These are phyloP conservation scores for Drosophila koepferae DNA, from an alignment of 2,888 invertebrate genomes.

Conservation along the genomic window DNA sequence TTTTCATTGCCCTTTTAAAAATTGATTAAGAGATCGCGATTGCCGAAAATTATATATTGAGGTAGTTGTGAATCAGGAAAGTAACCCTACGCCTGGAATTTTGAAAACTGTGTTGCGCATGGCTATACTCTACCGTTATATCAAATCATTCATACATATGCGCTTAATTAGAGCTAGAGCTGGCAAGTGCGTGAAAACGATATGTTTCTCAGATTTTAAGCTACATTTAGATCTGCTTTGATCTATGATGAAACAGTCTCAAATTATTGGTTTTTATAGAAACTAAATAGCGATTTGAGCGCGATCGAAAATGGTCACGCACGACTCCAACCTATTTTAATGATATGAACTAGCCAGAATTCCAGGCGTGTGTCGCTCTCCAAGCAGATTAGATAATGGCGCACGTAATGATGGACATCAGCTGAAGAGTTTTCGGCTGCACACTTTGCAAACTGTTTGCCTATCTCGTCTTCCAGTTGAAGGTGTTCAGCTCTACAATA, in stretches of 20 bases:
- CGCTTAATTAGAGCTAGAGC: no score
- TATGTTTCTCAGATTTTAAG: no score
- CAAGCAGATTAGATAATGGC: conserved; percentile 43
- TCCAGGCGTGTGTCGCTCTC: conserved; percentile 27
- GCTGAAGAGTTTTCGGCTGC: conserved; percentile 20
- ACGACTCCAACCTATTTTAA: background rate
- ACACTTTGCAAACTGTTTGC: conserved; percentile 7
- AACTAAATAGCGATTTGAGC: background rate
- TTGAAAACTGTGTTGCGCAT: background rate
- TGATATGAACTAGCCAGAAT: conserved; percentile 20
- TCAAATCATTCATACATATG: background rate
- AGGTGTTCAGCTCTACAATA: background rate
- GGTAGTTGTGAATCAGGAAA: background rate
- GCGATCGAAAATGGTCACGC: conserved; percentile 1
- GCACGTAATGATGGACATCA: conserved; percentile 19
- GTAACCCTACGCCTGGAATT: background rate
- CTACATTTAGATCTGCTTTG: no score
- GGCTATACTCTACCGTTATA: no score
- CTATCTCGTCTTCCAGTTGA: conserved; percentile 9
- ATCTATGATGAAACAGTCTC: background rate
- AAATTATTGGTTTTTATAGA: background rate
- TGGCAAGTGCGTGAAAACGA: no score
- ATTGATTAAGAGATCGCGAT: no score
- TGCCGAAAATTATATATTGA: background rate
- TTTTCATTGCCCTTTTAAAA: background rate